These are phyloP conservation scores for Apis dorsata DNA, from an alignment of 1,140 invertebrate genomes.

Conservation along the genomic window DNA sequence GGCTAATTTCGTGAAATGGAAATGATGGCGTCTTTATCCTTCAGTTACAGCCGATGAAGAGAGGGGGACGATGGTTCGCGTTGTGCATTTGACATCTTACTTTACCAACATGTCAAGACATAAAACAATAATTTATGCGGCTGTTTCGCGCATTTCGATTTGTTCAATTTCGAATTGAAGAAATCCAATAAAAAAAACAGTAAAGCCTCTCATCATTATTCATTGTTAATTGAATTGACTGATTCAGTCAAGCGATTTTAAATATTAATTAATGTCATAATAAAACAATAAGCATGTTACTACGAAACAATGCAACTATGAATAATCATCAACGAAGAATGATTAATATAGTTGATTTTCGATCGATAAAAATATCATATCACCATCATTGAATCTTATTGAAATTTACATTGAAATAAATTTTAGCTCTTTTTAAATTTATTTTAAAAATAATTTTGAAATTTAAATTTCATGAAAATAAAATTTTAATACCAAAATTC, in stretches of 20 bases:
- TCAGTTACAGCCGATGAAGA: not conserved
- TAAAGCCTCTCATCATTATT: not conserved
- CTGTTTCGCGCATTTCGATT: not conserved
- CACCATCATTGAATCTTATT: not conserved
- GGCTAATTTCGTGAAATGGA: constrained; percentile 39
- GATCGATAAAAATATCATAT: not conserved
- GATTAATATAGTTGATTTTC: not conserved
- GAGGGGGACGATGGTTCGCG: too few relatives aligned
- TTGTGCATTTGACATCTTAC: constrained; percentile 44
- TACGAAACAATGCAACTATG: not conserved
- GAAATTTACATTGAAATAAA: not conserved
- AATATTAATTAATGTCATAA: not conserved
- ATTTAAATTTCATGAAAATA: not conserved
- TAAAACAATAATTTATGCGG: not conserved
- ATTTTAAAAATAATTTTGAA: not conserved
- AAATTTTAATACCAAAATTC: not conserved
- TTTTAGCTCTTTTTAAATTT: not conserved
- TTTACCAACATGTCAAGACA: not conserved
- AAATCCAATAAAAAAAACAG: not conserved
- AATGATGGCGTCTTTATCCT: constrained; percentile 39
- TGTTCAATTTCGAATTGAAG: not conserved
- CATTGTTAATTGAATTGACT: not conserved
- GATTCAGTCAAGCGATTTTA: not conserved
- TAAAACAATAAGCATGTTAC: not conserved
- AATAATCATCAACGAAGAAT: not conserved